Conservation (phyloP, 2,113 vertebrate species). For the Sander vitreus region DNA sequence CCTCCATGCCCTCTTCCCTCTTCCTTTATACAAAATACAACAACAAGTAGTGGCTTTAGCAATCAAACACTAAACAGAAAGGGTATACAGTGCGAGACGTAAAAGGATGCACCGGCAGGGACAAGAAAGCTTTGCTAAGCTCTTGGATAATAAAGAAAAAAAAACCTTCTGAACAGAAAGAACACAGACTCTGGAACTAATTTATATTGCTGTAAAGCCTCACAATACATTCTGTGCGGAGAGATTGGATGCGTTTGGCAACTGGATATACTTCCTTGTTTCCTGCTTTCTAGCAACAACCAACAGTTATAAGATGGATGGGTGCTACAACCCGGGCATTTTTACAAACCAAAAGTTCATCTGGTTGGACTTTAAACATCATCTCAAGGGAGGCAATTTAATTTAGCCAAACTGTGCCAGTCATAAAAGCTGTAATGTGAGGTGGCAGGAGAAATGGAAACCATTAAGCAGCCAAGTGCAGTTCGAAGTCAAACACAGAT, state of each 20-base stretch:
- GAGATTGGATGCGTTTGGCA: slow-evolving; percentile 30
- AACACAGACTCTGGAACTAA: neutral
- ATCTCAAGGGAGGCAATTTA: slow-evolving; percentile 13
- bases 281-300: neutral
- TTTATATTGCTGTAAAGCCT: slow-evolving; percentile 14
- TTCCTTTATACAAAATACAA: slow-evolving; percentile 53
- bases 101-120: slow-evolving; percentile 1
- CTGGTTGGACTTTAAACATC: slow-evolving; percentile 40
- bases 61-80: slow-evolving; percentile 21
- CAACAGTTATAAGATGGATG: slow-evolving; percentile 21
- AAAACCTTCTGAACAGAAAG: slow-evolving; percentile 9
- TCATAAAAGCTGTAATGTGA: slow-evolving; percentile 37
- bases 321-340: neutral
- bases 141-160: neutral
- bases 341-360: slow-evolving; percentile 19
- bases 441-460: slow-evolving; percentile 31
- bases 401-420: slow-evolving; percentile 31
- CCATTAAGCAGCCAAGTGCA: slow-evolving; percentile 13
- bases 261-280: slow-evolving; percentile 10
- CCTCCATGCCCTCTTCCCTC: slow-evolving; percentile 48
- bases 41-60: slow-evolving; percentile 33
- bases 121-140: slow-evolving; percentile 11
- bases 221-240: slow-evolving; percentile 8
- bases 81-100: neutral
- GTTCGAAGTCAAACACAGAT: slow-evolving; percentile 2